Evolutionary conservation across 2,113 vertebrate species (phyloP).

Genomic region (Hippocampus guttulatus): DNA sequence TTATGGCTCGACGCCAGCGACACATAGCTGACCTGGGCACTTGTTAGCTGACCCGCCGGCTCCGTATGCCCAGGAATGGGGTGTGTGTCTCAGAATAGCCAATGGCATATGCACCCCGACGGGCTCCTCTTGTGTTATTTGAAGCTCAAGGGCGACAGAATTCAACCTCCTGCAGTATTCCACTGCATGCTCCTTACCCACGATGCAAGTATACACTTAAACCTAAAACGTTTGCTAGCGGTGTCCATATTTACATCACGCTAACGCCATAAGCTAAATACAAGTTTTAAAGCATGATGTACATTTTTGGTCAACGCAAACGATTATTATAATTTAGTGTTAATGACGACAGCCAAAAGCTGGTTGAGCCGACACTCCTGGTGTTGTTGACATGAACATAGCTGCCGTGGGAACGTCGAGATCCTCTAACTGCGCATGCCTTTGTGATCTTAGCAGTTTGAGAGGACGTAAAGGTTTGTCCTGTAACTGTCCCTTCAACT

Average conservation of each 20-base stretch:
- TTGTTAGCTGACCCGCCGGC: conserved; percentile 31
- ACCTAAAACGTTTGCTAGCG: too few relatives aligned
- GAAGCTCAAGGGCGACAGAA: conserved; percentile 72
- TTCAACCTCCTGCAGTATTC: conserved; percentile 48
- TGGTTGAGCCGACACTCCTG: too few relatives aligned
- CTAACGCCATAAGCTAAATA: not conserved
- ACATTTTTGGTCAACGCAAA: not conserved
- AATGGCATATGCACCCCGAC: conserved; percentile 58
- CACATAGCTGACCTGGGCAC: not conserved
- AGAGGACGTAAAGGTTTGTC: too few relatives aligned
- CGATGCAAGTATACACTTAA: too few relatives aligned
- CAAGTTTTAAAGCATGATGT: not conserved
- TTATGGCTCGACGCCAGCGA: too few relatives aligned
- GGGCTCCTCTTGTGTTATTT: conserved; percentile 65
- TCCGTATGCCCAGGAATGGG: conserved; percentile 60
- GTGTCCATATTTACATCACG: not conserved
- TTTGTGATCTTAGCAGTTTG: too few relatives aligned
- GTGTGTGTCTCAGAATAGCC: conserved; percentile 76
- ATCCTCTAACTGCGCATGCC: conserved; percentile 64
- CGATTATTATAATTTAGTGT: too few relatives aligned
- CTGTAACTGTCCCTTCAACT: too few relatives aligned
- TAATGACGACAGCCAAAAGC: too few relatives aligned
- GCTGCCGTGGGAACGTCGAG: conserved; percentile 65
- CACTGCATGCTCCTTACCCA: not conserved
- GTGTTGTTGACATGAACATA: conserved; percentile 55